Percentiles rank a stretch among this genome's conserved stretches.
Conservation (phyloP, 2,888 invertebrate species). For the Xiphydria camelus region DNA sequence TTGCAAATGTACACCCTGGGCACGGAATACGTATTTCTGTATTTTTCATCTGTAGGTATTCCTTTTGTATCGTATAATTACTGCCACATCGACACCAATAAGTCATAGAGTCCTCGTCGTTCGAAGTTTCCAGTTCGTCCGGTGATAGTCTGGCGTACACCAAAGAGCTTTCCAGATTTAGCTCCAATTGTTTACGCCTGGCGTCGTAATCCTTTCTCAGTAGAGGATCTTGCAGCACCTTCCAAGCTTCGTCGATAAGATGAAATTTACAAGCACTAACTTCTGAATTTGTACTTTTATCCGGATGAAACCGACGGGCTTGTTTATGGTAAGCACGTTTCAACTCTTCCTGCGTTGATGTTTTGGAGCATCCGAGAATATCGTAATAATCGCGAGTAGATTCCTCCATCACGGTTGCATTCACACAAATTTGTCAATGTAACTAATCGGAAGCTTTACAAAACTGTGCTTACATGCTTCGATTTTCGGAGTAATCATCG, state of each 20-base stretch:
- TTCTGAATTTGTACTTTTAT: conserved; percentile 59
- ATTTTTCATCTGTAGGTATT: conserved; percentile 47
- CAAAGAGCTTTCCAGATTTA: conserved; percentile 61
- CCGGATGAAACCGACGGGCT: conserved; percentile 65
- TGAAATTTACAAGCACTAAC: conserved; percentile 54
- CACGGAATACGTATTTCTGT: conserved; percentile 58
- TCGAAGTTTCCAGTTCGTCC: conserved; percentile 59
- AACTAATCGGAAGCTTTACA: too few species aligned
- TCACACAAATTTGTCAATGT: too few species aligned
- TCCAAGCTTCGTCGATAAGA: conserved; percentile 73
- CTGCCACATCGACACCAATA: conserved; percentile 76
- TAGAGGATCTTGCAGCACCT: conserved; percentile 65
- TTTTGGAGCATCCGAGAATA: conserved; percentile 62
- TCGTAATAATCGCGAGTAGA: conserved; percentile 63
- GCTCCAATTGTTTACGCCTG: conserved; percentile 62
- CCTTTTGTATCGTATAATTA: conserved; percentile 59
- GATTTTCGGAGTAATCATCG: too few species aligned
- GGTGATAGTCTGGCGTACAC: conserved; percentile 65
- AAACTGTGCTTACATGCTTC: too few species aligned
- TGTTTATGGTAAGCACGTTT: conserved; percentile 67
- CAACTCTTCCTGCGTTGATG: conserved; percentile 63
- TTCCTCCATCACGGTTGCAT: too few species aligned
- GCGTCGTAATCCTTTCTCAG: conserved; percentile 70
- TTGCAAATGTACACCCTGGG: conserved; percentile 75
- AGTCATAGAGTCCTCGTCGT: conserved; percentile 49